A percentile compares a stretch with the other conserved stretches of the same genome.
phyloP scores from a whole-genome alignment of 2,888 invertebrate genomes.

The Thysanoteuthis rhombus region DNA sequence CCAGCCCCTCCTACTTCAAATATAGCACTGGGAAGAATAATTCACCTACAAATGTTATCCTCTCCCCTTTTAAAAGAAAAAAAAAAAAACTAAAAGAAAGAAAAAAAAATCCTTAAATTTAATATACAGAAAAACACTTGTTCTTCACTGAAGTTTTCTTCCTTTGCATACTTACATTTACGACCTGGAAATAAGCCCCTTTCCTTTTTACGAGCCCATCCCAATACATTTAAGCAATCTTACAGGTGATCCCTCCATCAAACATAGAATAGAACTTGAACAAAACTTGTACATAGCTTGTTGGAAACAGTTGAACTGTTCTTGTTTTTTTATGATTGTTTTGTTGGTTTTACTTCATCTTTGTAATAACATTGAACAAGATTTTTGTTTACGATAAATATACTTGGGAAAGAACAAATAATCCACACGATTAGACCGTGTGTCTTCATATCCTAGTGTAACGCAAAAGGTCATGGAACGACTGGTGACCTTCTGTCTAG shows the following conservation, averaged over 20 bases:
- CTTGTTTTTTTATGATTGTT: slow-evolving; percentile 1
- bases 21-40: neutral
- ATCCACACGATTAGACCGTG: neutral
- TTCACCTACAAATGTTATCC: neutral
- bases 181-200: slow-evolving; percentile 1
- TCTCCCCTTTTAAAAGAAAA: neutral
- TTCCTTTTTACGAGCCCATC: too few species aligned
- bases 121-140: neutral
- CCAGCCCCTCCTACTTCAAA: neutral
- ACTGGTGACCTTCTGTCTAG: neutral
- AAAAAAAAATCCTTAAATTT: neutral
- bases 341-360: neutral
- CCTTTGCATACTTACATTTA: slow-evolving; percentile 23
- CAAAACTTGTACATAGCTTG: slow-evolving; percentile 17
- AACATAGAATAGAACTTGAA: neutral
- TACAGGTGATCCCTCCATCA: slow-evolving; percentile 27
- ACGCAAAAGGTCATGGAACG: neutral
- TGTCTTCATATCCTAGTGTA: neutral
- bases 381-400: neutral
- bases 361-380: neutral
- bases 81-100: too few species aligned
- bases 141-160: slow-evolving; percentile 16
- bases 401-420: neutral
- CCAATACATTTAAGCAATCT: neutral
- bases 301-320: neutral